Percentiles rank a stretch among this genome's conserved stretches.
Conservation (phyloP, 2,113 vertebrate species). For the Ailuropoda melanoleuca region DNA sequence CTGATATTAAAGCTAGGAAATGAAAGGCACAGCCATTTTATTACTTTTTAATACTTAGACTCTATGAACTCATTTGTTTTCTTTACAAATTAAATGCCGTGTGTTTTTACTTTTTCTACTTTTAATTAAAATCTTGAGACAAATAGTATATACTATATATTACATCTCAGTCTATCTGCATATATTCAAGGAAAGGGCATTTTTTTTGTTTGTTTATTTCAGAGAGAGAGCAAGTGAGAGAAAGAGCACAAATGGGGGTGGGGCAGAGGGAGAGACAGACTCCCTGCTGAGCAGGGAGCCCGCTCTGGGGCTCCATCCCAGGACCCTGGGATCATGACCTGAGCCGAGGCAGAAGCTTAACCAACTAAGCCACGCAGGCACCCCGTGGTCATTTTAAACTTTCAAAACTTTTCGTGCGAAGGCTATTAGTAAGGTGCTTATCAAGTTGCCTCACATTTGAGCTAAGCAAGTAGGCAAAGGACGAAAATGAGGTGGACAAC, state of each 20-base stretch:
- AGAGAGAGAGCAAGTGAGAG: neutral
- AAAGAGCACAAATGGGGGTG: neutral
- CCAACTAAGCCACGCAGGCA: too few species aligned
- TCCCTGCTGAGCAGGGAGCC: neutral
- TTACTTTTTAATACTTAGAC: slow-evolving; percentile 47
- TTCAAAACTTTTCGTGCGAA: slow-evolving; percentile 14
- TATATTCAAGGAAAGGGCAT: slow-evolving; percentile 1
- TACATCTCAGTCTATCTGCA: slow-evolving; percentile 40
- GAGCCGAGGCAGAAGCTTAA: too few species aligned
- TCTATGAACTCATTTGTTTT: slow-evolving; percentile 52
- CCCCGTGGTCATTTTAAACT: neutral
- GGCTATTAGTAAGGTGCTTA: slow-evolving; percentile 38
- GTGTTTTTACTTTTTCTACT: slow-evolving; percentile 40
- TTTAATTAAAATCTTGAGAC: slow-evolving; percentile 64
- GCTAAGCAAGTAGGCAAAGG: slow-evolving; percentile 14
- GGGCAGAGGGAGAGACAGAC: neutral
- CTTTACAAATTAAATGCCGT: slow-evolving; percentile 58
- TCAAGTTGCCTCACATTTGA: neutral
- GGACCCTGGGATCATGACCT: too few species aligned
- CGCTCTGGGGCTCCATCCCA: accelerated
- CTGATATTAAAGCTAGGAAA: slow-evolving; percentile 52
- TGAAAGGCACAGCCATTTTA: slow-evolving; percentile 42
- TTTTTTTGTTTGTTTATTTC: neutral
- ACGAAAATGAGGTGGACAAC: neutral
- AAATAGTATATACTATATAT: neutral